Evolutionary conservation across 2,113 vertebrate genomes (phyloP).

Genomic region (Rattus rattus): DNA sequence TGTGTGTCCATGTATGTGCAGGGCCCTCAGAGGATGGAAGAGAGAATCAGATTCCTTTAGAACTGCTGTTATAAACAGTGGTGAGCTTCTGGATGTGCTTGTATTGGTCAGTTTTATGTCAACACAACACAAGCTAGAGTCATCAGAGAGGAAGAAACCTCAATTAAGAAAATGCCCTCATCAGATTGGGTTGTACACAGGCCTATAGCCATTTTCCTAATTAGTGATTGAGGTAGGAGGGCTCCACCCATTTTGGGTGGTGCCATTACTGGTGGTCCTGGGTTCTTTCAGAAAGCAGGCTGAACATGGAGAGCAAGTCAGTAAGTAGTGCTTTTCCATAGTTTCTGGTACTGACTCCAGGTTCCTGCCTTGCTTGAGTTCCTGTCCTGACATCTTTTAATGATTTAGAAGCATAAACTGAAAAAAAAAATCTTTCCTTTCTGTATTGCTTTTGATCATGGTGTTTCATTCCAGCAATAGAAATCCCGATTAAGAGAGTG

Average conservation of each 20-base stretch:
- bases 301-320: neutral
- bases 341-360: too few species aligned
- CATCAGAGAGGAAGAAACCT: neutral
- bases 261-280: neutral
- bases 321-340: neutral
- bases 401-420: neutral
- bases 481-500: neutral
- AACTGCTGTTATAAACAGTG: neutral
- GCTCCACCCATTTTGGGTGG: neutral
- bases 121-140: neutral
- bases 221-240: neutral
- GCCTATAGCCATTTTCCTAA: neutral
- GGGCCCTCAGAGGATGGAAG: neutral
- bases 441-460: too few species aligned
- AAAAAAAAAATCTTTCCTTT: neutral
- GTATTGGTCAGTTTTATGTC: neutral
- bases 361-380: neutral
- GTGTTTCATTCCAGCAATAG: neutral
- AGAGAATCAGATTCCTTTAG: neutral
- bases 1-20: neutral
- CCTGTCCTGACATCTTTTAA: neutral
- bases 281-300: neutral
- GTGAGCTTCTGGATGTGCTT: neutral
- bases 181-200: neutral
- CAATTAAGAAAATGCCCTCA: neutral